These are phyloP conservation scores for Zosterops lateralis DNA, from an alignment of 2,113 vertebrate genomes.

Conservation along the genomic window DNA sequence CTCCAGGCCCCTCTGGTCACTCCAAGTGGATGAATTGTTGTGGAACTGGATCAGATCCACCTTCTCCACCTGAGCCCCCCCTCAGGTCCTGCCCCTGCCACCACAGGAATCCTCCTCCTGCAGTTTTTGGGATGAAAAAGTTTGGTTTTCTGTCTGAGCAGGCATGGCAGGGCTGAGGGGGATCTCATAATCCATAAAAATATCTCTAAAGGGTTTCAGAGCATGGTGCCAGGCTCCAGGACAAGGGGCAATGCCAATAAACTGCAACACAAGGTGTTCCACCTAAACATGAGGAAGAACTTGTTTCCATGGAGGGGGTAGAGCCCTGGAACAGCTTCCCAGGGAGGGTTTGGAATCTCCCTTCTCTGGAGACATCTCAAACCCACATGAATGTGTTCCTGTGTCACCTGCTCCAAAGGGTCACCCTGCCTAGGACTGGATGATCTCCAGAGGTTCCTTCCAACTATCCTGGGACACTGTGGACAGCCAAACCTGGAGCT, in stretches of 20 bases:
- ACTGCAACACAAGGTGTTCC: not conserved
- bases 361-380: not conserved
- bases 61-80: accelerated
- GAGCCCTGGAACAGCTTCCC: not conserved
- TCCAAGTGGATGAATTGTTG: not conserved
- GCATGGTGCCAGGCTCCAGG: not conserved
- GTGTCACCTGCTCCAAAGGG: not conserved
- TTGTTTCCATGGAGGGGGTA: not conserved
- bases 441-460: not conserved
- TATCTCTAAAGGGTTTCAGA: not conserved
- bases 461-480: not conserved
- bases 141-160: not conserved
- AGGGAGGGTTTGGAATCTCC: not conserved
- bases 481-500: not conserved
- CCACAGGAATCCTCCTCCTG: not conserved
- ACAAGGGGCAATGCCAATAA: not conserved
- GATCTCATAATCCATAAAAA: not conserved
- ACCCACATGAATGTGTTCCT: accelerated
- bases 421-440: not conserved
- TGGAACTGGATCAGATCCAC: not conserved
- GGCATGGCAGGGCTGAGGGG: not conserved
- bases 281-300: not conserved
- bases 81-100: not conserved
- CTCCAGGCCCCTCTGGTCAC: accelerated
- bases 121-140: not conserved